phyloP scores from a whole-genome alignment of 2,113 vertebrate species.

The Chamaea fasciata region DNA sequence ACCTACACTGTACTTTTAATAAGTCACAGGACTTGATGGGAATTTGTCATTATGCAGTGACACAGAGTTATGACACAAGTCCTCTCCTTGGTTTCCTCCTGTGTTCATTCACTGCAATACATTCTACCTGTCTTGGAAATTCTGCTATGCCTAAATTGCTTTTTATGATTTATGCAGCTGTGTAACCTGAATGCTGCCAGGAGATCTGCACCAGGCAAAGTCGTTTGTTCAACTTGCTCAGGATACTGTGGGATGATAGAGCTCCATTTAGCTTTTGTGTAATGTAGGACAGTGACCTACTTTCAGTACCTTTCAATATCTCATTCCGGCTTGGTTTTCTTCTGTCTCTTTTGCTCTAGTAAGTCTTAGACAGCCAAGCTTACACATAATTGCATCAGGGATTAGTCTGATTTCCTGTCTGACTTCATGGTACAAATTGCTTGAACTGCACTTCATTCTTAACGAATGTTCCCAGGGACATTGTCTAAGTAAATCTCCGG shows the following conservation, averaged over 20 bases:
- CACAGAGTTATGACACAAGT: neutral
- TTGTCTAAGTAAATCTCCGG: conserved; percentile 21
- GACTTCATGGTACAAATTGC: conserved; percentile 38
- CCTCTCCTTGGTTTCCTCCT: neutral
- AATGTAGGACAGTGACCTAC: conserved; percentile 59
- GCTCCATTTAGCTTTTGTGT: conserved; percentile 14
- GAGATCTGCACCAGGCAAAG: neutral
- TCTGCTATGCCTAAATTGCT: neutral
- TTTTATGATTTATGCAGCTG: neutral
- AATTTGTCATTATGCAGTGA: neutral
- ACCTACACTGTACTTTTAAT: neutral
- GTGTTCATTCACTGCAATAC: neutral
- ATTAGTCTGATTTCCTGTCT: conserved; percentile 55
- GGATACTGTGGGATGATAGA: neutral
- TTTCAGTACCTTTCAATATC: conserved; percentile 40
- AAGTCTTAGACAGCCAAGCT: conserved; percentile 46
- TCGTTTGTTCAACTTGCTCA: neutral
- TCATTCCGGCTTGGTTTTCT: conserved; percentile 44
- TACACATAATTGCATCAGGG: conserved; percentile 50
- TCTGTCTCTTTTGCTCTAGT: conserved; percentile 48
- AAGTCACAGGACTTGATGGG: neutral
- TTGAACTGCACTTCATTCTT: conserved; percentile 22
- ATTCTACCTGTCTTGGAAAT: neutral
- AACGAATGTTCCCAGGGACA: neutral
- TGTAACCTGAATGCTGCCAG: neutral